Evolutionary conservation across 2,797 vertebrate species (phyloP).

Genomic region (Lerista edwardsae): DNA sequence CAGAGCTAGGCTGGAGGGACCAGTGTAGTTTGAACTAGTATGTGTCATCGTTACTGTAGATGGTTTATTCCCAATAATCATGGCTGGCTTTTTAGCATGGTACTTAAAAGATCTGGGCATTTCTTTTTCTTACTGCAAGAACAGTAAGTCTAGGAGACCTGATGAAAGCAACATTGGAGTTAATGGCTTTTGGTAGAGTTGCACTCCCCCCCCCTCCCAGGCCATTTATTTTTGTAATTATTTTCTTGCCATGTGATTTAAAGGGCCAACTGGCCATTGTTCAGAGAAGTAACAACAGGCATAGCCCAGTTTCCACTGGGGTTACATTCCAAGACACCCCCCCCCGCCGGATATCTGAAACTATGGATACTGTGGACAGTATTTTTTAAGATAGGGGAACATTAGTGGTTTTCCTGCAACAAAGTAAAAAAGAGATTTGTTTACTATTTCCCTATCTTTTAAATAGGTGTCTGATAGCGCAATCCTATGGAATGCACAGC

Average conservation of each 20-base stretch:
- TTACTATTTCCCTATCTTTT: no score
- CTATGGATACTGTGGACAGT: no score
- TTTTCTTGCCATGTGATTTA: accelerated
- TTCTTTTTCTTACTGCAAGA: neutral
- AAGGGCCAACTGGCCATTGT: accelerated
- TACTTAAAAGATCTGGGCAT: neutral
- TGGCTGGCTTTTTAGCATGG: neutral
- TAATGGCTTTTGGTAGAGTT: neutral
- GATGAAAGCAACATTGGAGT: neutral
- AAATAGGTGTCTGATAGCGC: no score
- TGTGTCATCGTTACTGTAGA: neutral
- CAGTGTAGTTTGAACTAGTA: no score
- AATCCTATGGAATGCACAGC: no score
- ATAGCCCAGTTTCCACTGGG: no score
- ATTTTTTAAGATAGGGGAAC: no score
- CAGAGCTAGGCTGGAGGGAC: neutral
- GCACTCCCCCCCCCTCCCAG: neutral
- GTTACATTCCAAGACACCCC: no score
- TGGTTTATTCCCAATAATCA: neutral
- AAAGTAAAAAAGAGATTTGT: no score
- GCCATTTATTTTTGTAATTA: neutral
- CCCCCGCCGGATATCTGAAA: no score
- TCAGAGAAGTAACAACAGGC: accelerated
- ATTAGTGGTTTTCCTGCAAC: no score
- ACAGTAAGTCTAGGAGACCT: neutral